Evolutionary conservation across 2,797 vertebrate genomes (phyloP), one percentile per base, ranked within the genome.

Genomic region (Onychomys leucogaster): DNA sequence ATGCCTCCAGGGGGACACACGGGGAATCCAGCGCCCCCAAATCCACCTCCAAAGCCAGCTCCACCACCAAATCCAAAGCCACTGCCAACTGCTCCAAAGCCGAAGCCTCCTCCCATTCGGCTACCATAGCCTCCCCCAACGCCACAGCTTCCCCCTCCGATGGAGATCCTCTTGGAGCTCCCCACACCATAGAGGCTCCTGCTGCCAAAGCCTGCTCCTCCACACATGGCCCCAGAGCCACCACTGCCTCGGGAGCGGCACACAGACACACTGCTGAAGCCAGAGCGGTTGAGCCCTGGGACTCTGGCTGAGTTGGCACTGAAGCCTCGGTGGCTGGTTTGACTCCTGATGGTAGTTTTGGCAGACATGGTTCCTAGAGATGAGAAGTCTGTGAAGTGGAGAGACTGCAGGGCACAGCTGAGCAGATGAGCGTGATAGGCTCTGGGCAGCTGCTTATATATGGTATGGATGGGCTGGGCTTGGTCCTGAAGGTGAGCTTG

Each of bases 251-350:
- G 98, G 13, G 97, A 96, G 87, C 98, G 98, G 96, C 97, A 97
- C 81, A 99, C 96, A 0, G 99, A 98, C 97, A 98, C 97, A 3
- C 98, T 99, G 98, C 99, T 99, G 92, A 98, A 98, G 93, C 98
- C 98, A 57, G 97, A 98, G 90, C 98, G 98, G 92, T 90, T 85
- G 34, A 88, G 82, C 17, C 98, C 98, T 13, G 98, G 98, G 78
- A 97, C 92, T 0, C 98, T 97, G 90, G 98, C 99, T 80, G 98
- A 98, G 71, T 98, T 95, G 4, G 99, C 98, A 88, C 99, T 99
- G 87, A 99, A 99, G 94, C 99, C 96, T 52, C 98, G 98, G 61
- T 98, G 98, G 94, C 99, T 98, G 59, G 98, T 99, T 81, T 98
- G 98, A 96, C 97, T 98, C 76, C 93, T 97, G 78, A 97, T 80